Evolutionary conservation across 1,140 invertebrate genomes (phyloP).

Genomic region (Caenorhabditis inopinata): DNA sequence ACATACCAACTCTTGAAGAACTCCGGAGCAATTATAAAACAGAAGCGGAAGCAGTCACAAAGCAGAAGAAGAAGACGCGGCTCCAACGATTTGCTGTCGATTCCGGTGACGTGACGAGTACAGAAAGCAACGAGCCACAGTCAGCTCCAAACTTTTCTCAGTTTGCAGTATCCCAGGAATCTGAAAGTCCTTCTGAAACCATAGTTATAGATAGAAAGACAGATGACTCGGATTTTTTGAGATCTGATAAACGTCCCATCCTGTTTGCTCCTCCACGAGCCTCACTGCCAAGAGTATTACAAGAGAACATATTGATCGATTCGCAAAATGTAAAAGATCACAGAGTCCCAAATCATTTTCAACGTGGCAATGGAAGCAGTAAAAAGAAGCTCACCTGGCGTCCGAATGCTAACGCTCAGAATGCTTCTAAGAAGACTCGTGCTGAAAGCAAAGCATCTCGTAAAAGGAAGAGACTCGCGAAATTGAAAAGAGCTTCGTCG

Average conservation of each 20-base stretch:
- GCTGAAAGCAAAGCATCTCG: background rate
- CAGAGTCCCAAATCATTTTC: background rate
- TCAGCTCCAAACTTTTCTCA: background rate
- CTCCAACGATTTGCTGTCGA: background rate
- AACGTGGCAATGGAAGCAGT: background rate
- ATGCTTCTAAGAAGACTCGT: constrained; percentile 6
- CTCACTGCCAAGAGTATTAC: background rate
- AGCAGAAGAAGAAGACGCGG: background rate
- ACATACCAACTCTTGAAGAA: background rate
- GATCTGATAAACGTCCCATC: background rate
- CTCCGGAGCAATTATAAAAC: background rate
- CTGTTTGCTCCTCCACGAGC: background rate
- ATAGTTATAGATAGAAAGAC: background rate
- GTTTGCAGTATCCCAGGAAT: background rate
- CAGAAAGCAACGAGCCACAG: background rate
- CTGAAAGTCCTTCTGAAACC: background rate
- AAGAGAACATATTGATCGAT: background rate
- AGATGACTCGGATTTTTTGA: background rate
- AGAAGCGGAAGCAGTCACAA: background rate
- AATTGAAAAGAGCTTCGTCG: background rate
- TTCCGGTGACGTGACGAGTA: background rate
- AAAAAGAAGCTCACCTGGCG: background rate
- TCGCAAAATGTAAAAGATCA: background rate
- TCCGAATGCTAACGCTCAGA: background rate
- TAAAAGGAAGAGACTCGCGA: background rate